A percentile compares a stretch with the other conserved stretches of the same genome.
phyloP scores from a whole-genome alignment of 2,888 invertebrate species.

The Zygothrica quintamaculata region DNA sequence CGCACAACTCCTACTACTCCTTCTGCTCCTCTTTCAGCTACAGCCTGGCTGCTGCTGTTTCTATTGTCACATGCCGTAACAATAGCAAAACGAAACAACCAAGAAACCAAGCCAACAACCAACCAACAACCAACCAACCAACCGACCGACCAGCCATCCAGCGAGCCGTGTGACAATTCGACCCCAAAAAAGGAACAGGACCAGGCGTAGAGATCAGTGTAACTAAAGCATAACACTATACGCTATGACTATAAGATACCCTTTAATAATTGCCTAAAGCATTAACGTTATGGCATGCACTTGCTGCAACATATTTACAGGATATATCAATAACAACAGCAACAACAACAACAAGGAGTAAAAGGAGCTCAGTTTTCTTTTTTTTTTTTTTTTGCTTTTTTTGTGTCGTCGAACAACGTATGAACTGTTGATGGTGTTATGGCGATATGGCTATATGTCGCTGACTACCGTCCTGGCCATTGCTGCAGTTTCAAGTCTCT shows the following conservation, averaged over 20 bases:
- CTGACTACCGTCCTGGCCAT: slow-evolving; percentile 56
- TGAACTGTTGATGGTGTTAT: slow-evolving; percentile 80
- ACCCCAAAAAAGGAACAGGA: slow-evolving; percentile 79
- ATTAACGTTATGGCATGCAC: too few species aligned
- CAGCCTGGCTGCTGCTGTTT: slow-evolving; percentile 40
- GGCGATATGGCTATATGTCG: slow-evolving; percentile 81
- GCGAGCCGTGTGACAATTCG: slow-evolving; percentile 73
- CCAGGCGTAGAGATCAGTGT: slow-evolving; percentile 30
- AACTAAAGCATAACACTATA: slow-evolving; percentile 23
- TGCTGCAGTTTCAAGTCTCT: slow-evolving; percentile 37
- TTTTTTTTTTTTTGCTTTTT: slow-evolving; percentile 39
- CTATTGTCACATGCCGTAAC: slow-evolving; percentile 78
- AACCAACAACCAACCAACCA: slow-evolving; percentile 16
- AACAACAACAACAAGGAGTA: too few species aligned
- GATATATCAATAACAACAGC: slow-evolving; percentile 30
- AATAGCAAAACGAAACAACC: slow-evolving; percentile 58
- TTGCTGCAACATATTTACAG: neutral
- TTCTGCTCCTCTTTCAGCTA: slow-evolving; percentile 7
- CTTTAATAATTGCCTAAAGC: neutral
- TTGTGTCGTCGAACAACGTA: slow-evolving; percentile 37
- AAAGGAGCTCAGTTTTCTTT: slow-evolving; percentile 29
- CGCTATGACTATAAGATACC: neutral
- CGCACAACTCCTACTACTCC: too few species aligned
- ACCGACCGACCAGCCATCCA: slow-evolving; percentile 4
- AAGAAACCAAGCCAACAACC: slow-evolving; percentile 18